A percentile compares a stretch with the other conserved stretches of the same genome.
phyloP scores from a whole-genome alignment of 2,888 invertebrate genomes.

The Xestoiulus laeticollis region DNA sequence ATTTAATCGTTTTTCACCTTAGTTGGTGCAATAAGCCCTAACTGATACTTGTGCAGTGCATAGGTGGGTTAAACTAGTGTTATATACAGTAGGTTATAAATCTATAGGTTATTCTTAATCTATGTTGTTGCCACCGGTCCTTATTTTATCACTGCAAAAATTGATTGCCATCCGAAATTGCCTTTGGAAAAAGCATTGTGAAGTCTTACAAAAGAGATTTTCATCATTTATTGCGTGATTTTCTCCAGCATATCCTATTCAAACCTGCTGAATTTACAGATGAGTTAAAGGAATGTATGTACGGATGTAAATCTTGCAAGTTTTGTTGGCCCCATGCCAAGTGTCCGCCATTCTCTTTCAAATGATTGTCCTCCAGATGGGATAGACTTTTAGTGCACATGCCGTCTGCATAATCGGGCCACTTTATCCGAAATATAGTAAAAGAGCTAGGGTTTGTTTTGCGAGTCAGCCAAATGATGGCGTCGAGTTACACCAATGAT shows the following conservation, averaged over 20 bases:
- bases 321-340: neutral
- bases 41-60: too few relatives aligned
- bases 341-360: neutral
- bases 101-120: too few relatives aligned
- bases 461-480: constrained; percentile 23
- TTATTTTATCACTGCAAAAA: too few relatives aligned
- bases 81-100: too few relatives aligned
- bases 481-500: neutral
- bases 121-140: too few relatives aligned
- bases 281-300: neutral
- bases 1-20: too few relatives aligned
- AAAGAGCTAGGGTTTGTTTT: neutral
- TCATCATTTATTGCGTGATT: neutral
- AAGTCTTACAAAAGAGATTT: neutral
- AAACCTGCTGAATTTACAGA: neutral
- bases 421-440: neutral
- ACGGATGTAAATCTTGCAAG: neutral
- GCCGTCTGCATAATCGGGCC: neutral
- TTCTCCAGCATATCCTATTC: neutral
- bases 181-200: too few relatives aligned
- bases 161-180: too few relatives aligned
- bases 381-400: neutral
- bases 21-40: too few relatives aligned
- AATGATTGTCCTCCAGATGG: constrained; percentile 7
- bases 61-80: too few relatives aligned